phyloP scores from a whole-genome alignment of 2,888 invertebrate genomes.

The Volucella inanis region DNA sequence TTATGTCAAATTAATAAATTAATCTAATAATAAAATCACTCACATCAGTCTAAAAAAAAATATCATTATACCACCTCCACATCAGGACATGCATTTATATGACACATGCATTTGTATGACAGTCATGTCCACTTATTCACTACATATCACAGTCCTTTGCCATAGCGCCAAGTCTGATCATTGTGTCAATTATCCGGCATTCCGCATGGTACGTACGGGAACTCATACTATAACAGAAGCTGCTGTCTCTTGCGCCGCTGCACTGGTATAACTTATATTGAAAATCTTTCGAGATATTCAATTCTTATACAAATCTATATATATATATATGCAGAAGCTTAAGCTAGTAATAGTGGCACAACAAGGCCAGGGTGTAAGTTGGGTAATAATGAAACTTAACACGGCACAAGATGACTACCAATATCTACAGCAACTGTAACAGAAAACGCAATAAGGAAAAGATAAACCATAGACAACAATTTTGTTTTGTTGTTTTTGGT shows the following conservation, averaged over 20 bases:
- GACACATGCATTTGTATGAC: no score
- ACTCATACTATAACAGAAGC: not conserved
- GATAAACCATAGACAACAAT: constrained; percentile 37
- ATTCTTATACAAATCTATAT: not conserved
- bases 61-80: no score
- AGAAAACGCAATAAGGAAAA: constrained; percentile 62
- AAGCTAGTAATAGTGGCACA: constrained; percentile 5
- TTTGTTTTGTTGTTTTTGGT: constrained; percentile 22
- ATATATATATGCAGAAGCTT: not conserved
- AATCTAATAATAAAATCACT: no score
- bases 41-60: no score
- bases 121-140: constrained; percentile 14
- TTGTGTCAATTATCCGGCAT: constrained; percentile 29
- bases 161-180: not conserved
- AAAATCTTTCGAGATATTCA: constrained; percentile 39
- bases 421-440: constrained; percentile 30
- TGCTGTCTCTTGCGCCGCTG: constrained; percentile 3
- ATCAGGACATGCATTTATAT: no score
- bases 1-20: no score
- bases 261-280: constrained; percentile 38
- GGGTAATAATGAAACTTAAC: constrained; percentile 49
- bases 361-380: constrained; percentile 38
- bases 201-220: constrained; percentile 28
- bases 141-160: constrained; percentile 1
- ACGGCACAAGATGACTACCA: constrained; percentile 36